Conservation (phyloP, 2,113 vertebrate genomes). For the Stomatorhinus ivindoensis region DNA sequence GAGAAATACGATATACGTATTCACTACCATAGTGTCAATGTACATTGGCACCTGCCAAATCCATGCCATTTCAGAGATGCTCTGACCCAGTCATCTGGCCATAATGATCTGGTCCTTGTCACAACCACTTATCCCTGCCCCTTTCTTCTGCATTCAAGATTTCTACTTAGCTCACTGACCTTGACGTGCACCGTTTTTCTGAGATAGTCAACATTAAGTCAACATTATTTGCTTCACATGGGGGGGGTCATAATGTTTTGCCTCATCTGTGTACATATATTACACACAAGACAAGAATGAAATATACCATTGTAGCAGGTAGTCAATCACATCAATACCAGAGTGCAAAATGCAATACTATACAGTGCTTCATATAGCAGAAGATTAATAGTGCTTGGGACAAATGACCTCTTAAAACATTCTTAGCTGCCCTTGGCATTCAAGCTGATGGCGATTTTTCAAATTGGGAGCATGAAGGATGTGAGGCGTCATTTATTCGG, state of each 20-base stretch:
- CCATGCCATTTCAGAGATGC: neutral
- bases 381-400: neutral
- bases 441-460: neutral
- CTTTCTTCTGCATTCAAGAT: neutral
- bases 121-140: neutral
- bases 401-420: slow-evolving; percentile 1
- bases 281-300: neutral
- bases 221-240: neutral
- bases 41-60: neutral
- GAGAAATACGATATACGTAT: neutral
- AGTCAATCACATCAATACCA: neutral
- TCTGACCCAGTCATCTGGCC: neutral
- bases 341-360: neutral
- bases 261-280: neutral
- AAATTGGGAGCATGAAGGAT: neutral
- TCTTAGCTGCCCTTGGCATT: slow-evolving; percentile 8
- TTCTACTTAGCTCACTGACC: neutral
- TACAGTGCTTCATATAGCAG: neutral
- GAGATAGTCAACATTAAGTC: neutral
- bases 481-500: neutral
- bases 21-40: neutral
- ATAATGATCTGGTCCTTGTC: neutral
- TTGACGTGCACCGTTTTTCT: neutral
- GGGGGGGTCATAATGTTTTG: neutral
- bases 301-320: neutral